Base-by-base conservation (phyloP, 2,888 invertebrate species). In the Drosophila glabriapex region DNA sequence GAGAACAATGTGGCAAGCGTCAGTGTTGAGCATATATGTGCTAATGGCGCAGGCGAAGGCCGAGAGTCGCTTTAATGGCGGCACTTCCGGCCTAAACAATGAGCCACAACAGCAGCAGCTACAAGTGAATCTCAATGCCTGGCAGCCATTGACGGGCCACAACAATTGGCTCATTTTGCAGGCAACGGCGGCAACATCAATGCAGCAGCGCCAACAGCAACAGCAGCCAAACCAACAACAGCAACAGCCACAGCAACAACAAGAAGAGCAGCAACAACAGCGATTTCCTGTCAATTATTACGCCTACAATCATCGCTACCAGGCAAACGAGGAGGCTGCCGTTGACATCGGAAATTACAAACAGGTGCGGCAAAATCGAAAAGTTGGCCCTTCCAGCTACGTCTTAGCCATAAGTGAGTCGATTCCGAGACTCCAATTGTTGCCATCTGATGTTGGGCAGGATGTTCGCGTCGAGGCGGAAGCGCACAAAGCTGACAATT, bases 121-220 rank as follows among this genome's bases (percentile, higher is more conserved):
- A 0, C 73, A 76, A 59, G 70, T 85, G 19, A 77, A 90, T 69
- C 77, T 88, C 39, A 83, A 88, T 60, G 74, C 85, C 63, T 90
- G 91, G 91, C 88, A 89, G 54, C 90, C 90, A 28, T 76, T 88
- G 37, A 58, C 75, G 55, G 79, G 77, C 46, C 80, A 80, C 65
- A 87, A 85, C 78, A 89, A 91, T 84, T 91, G 91, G 91, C 78
- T 90, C 39, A 87, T 91, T 61, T 79, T 91, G 46, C 85, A 91
- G 66, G 87, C 89, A 39, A 89, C 89, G 6, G 76, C 89, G 39
- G 69, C 86, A 60, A 82, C 87, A 28, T 67, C 74, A 62, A 35
- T 76, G 70, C 69, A 61, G 10, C 54, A 64, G 31, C 65, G 25
- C 46, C 46, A 46, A 16, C 16, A 66, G 3, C 43, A 69, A 9